Evolutionary conservation across 2,797 vertebrate species (phyloP).

Genomic region (Ptychobarbus kaznakovi): DNA sequence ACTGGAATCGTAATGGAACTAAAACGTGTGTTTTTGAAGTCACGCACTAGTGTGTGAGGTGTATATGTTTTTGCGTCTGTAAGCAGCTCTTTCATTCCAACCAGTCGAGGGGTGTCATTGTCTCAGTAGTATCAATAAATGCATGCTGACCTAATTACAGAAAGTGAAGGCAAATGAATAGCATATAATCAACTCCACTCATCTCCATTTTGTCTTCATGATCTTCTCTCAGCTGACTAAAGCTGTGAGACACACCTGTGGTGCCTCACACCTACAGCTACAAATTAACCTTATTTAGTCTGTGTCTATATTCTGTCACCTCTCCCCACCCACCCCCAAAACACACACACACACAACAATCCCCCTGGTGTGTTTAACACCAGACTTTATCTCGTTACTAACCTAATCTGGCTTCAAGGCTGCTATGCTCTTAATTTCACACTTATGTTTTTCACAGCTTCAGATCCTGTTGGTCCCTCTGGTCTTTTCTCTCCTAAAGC

Average conservation of each 20-base stretch:
- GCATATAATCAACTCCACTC: constrained; percentile 56
- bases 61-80: constrained; percentile 11
- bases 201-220: constrained; percentile 39
- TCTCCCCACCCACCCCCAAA: not conserved
- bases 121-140: constrained; percentile 40
- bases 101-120: constrained; percentile 55
- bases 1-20: not conserved
- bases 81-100: constrained; percentile 56
- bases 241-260: constrained; percentile 53
- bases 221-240: constrained; percentile 43
- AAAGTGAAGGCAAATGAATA: constrained; percentile 48
- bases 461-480: constrained; percentile 72
- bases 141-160: constrained; percentile 39
- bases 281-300: constrained; percentile 59
- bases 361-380: constrained; percentile 47
- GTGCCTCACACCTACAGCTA: constrained; percentile 47
- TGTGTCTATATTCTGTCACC: constrained; percentile 54
- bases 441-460: constrained; percentile 59
- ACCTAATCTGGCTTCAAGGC: constrained; percentile 50
- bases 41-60: constrained; percentile 39
- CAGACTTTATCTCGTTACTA: constrained; percentile 57
- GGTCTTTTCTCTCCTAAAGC: constrained; percentile 71
- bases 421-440: constrained; percentile 71
- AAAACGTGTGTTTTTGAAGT: not conserved
- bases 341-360: constrained; percentile 3